Base-by-base conservation (phyloP, 2,888 invertebrate genomes). In the Protophormia terraenovae region DNA sequence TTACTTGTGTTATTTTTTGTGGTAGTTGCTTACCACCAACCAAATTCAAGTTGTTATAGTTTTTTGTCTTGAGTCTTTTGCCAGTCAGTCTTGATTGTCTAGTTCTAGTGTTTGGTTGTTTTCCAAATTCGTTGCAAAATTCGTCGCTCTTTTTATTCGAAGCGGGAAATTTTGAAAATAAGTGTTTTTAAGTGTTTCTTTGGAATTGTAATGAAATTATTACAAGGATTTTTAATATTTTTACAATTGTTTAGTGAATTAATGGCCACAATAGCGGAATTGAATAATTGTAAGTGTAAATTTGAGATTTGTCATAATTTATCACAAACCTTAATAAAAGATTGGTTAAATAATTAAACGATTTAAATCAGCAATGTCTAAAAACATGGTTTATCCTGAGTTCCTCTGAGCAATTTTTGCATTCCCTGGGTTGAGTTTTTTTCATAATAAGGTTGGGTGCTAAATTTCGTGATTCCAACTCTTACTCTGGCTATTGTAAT, bases 221-320 rank as follows among this genome's bases (percentile, higher is more conserved):
- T 72, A 2, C 47, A 62, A 67, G 35, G 14, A 24, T 22, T 86
- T 50, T 45, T 80, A n/a, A 66, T 78, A 24, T 32, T 79, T 62
- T 77, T 84, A 38, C 85, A 86, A 78, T 60, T 87, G 69, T 78
- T 89, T 71, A 85, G 86, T 64, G 75, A 87, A 29, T 83, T 88
- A 29, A 66, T 86, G 29, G 88, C 90, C 60, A 92, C 89, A 69
- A 90, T 91, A 86, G 88, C 91, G 41, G 91, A 91, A 86, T 83
- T 92, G 62, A 91, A 91, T 84, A 91, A 91, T 87, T 91, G 91
- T 91, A 89, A 91, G 92, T 90, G 76, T 16, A 3, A 0, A 2
- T 10, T 35, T 10, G 12, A n/a, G n/a, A n/a, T n/a, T n/a, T n/a
- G n/a, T n/a, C n/a, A n/a, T n/a, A n/a, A n/a, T n/a, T n/a, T n/a